phyloP scores from a whole-genome alignment of 2,888 invertebrate species.

The Pharmacophagus antenor region DNA sequence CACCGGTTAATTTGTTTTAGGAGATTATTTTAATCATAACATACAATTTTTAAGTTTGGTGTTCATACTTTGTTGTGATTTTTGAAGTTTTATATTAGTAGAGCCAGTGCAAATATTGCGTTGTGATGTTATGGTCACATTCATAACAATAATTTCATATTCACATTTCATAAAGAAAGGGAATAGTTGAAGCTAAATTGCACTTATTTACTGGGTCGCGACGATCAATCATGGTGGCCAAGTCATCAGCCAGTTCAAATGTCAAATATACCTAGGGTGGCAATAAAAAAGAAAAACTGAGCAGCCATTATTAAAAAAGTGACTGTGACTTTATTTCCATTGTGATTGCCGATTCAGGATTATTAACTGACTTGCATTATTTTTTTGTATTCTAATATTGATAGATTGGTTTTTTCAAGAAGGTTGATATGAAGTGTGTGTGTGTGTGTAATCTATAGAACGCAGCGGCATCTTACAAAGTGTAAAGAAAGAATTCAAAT shows the following conservation, averaged over 20 bases:
- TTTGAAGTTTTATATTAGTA: neutral
- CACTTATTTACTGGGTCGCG: slow-evolving; percentile 77
- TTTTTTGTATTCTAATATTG: slow-evolving; percentile 81
- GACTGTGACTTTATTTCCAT: slow-evolving; percentile 81
- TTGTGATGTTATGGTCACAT: slow-evolving; percentile 28
- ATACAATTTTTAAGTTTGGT: slow-evolving; percentile 17
- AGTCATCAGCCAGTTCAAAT: slow-evolving; percentile 80
- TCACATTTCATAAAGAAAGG: too few species aligned
- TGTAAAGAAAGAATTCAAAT: neutral
- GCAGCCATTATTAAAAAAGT: slow-evolving; percentile 80
- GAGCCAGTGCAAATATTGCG: slow-evolving; percentile 13
- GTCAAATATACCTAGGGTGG: slow-evolving; percentile 80
- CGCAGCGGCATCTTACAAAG: slow-evolving; percentile 42
- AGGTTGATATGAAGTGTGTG: slow-evolving; percentile 67
- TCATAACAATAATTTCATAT: slow-evolving; percentile 65
- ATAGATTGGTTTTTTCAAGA: slow-evolving; percentile 78
- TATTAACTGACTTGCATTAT: slow-evolving; percentile 81
- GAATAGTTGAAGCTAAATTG: slow-evolving; percentile 77
- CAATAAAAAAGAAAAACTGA: slow-evolving; percentile 74
- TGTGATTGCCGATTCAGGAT: slow-evolving; percentile 80
- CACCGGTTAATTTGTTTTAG: slow-evolving; percentile 75
- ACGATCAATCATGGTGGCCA: slow-evolving; percentile 77
- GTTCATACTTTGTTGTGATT: neutral
- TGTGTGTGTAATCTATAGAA: slow-evolving; percentile 51
- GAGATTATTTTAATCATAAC: slow-evolving; percentile 34